Evolutionary conservation across 2,888 invertebrate species (phyloP).

Genomic region (Agrochola lota): DNA sequence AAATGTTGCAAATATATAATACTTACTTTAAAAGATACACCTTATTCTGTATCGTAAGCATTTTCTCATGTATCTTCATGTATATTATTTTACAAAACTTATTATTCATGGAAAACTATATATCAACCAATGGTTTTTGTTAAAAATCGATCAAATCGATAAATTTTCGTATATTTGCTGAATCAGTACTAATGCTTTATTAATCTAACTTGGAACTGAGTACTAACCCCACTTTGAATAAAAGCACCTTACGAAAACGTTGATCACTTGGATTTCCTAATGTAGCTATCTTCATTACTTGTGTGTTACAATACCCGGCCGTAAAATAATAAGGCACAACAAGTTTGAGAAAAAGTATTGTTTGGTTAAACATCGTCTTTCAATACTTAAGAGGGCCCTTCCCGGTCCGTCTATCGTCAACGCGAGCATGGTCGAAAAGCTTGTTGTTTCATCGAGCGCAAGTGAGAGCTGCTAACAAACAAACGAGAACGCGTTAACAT

Average conservation of each 20-base stretch:
- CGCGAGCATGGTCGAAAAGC: no score
- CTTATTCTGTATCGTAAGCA: neutral
- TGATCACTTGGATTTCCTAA: conserved; percentile 17
- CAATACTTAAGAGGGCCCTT: no score
- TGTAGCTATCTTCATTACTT: no score
- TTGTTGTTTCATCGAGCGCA: no score
- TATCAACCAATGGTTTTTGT: conserved; percentile 41
- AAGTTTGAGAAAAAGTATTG: no score
- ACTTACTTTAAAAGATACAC: neutral
- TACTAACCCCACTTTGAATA: conserved; percentile 26
- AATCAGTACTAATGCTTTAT: conserved; percentile 61
- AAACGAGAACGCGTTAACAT: no score
- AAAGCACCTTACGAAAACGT: neutral
- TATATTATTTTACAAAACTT: conserved; percentile 10
- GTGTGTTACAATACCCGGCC: no score
- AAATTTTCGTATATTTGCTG: conserved; percentile 63
- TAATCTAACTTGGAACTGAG: conserved; percentile 35
- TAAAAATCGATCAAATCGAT: conserved; percentile 40
- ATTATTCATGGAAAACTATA: conserved; percentile 17
- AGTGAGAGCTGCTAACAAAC: no score
- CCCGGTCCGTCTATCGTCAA: no score
- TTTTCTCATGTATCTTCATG: neutral
- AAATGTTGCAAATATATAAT: conserved; percentile 15
- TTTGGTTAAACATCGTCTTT: no score
- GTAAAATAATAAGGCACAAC: no score